phyloP scores from a whole-genome alignment of 2,888 invertebrate species.

The Lasioglossum vierecki region DNA sequence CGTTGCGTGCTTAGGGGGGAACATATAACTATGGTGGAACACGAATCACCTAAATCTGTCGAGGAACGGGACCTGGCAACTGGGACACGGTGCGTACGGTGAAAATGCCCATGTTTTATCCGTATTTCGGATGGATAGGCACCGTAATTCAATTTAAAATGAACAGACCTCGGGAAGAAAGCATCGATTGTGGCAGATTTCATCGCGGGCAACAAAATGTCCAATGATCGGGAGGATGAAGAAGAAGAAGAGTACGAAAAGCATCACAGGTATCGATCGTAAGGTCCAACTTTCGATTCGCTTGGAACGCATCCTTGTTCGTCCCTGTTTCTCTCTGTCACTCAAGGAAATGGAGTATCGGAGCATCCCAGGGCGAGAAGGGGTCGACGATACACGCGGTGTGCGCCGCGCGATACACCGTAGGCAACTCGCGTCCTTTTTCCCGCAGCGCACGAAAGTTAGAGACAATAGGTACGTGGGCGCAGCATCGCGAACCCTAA shows the following conservation, averaged over 20 bases:
- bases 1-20: background rate
- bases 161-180: background rate
- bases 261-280: background rate
- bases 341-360: conserved; percentile 70
- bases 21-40: background rate
- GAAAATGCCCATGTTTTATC: too few relatives aligned
- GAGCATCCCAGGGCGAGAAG: conserved; percentile 67
- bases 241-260: background rate
- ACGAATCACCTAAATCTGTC: background rate
- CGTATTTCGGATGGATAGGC: background rate
- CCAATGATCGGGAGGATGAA: background rate
- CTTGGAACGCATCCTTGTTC: conserved; percentile 45
- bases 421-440: conserved; percentile 75
- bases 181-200: background rate
- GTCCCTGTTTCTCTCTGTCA: conserved; percentile 59
- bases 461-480: conserved; percentile 81
- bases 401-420: conserved; percentile 53
- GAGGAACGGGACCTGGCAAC: background rate
- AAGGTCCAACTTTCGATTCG: conserved; percentile 26
- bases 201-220: background rate
- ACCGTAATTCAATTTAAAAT: background rate
- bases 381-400: conserved; percentile 61
- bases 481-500: conserved; percentile 82
- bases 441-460: conserved; percentile 72
- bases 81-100: background rate